Conservation (phyloP, 2,888 invertebrate species). For the Macaria liturata region DNA sequence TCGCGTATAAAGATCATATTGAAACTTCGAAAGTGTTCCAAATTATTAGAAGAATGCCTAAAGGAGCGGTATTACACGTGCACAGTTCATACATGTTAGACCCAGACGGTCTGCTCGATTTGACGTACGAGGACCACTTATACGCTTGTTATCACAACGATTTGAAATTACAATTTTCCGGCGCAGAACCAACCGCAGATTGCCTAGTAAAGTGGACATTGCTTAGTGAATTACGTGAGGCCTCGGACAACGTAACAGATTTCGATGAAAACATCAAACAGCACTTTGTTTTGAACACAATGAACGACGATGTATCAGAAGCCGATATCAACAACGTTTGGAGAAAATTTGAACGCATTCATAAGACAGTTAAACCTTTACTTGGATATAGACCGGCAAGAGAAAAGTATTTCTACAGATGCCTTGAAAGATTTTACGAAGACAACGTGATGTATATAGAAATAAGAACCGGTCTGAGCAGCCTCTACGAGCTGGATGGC, state of each 20-base stretch:
- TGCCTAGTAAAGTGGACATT: conserved; percentile 74
- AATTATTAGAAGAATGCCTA: conserved; percentile 87
- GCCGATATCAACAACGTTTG: conserved; percentile 83
- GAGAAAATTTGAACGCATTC: conserved; percentile 82
- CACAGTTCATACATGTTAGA: conserved; percentile 86
- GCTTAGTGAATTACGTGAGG: conserved; percentile 72
- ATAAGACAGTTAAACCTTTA: conserved; percentile 76
- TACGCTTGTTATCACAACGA: conserved; percentile 74
- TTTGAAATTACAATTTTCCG: conserved; percentile 65
- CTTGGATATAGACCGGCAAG: conserved; percentile 85
- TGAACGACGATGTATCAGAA: conserved; percentile 61
- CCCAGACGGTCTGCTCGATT: conserved; percentile 81
- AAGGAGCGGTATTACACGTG: conserved; percentile 88
- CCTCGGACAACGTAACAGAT: conserved; percentile 58
- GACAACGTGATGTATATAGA: conserved; percentile 89
- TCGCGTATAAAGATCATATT: conserved; percentile 83
- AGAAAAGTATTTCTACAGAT: conserved; percentile 85
- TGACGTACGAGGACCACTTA: conserved; percentile 85
- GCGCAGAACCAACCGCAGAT: conserved; percentile 52
- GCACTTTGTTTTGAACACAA: conserved; percentile 79
- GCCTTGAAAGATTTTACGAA: conserved; percentile 84
- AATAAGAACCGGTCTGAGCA: conserved; percentile 83
- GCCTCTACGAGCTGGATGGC: conserved; percentile 86
- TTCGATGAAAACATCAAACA: conserved; percentile 81
- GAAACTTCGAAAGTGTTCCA: conserved; percentile 85